These are phyloP conservation scores for Dioctria linearis DNA, from an alignment of 2,888 invertebrate species.

Conservation along the genomic window DNA sequence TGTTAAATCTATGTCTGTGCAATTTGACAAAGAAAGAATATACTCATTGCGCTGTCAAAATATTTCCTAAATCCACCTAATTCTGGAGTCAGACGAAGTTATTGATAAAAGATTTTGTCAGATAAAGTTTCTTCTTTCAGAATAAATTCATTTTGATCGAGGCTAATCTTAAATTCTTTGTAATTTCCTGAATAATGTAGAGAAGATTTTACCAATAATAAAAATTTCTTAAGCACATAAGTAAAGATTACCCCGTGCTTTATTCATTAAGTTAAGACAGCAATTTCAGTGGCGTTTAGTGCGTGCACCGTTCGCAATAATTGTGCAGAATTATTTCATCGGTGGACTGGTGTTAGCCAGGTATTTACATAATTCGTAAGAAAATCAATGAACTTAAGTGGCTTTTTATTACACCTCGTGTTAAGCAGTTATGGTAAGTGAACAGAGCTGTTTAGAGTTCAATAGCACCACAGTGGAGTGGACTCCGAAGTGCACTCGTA, in stretches of 20 bases:
- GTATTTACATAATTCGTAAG: slow-evolving; percentile 51
- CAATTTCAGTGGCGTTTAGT: not conserved
- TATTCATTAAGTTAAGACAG: not conserved
- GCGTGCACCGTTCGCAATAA: slow-evolving; percentile 46
- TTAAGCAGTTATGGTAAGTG: slow-evolving; percentile 52
- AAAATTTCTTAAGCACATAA: slow-evolving; percentile 15
- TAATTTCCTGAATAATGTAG: not conserved
- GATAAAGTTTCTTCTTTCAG: not conserved
- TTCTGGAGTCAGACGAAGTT: slow-evolving; percentile 4
- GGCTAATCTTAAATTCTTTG: not conserved
- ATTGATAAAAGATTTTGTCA: slow-evolving; percentile 9
- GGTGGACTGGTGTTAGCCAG: slow-evolving; percentile 33
- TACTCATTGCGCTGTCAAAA: slow-evolving; percentile 34
- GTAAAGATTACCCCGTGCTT: slow-evolving; percentile 16
- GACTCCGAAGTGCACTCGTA: not conserved
- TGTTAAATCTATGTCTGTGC: no score
- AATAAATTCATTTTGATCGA: not conserved
- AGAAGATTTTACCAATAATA: not conserved
- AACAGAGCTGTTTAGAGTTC: slow-evolving; percentile 46
- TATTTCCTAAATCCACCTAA: slow-evolving; percentile 30
- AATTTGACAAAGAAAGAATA: not conserved
- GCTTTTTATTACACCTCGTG: slow-evolving; percentile 50
- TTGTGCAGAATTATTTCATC: slow-evolving; percentile 49
- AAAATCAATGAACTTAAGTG: slow-evolving; percentile 52
- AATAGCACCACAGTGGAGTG: slow-evolving; percentile 2